A percentile compares a stretch with the other conserved stretches of the same genome.
These are phyloP conservation scores for Adrianichthys oophorus DNA, from an alignment of 2,797 vertebrate species.

Conservation along the genomic window DNA sequence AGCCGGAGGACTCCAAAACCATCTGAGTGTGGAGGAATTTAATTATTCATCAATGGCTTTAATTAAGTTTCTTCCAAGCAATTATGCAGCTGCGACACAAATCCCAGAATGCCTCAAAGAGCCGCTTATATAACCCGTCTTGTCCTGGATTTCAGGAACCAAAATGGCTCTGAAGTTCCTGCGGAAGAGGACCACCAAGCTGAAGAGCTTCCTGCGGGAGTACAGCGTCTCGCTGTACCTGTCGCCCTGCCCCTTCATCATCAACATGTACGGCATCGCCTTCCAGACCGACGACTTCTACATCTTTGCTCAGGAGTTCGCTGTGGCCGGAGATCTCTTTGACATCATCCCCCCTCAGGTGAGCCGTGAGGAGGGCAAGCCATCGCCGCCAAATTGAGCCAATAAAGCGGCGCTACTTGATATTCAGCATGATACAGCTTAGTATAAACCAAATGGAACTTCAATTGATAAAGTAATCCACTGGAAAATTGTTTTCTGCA, in stretches of 20 bases:
- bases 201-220: constrained; percentile 81
- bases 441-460: too few relatives aligned
- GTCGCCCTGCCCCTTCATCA: constrained; percentile 82
- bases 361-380: too few relatives aligned
- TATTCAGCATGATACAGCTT: too few relatives aligned
- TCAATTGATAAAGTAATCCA: too few relatives aligned
- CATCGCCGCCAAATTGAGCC: too few relatives aligned
- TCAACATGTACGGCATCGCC: constrained; percentile 83
- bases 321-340: constrained; percentile 80
- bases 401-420: too few relatives aligned
- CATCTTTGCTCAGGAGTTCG: constrained; percentile 83
- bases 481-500: too few relatives aligned
- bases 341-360: constrained; percentile 86
- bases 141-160: constrained; percentile 60
- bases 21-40: constrained; percentile 6
- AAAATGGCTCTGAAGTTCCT: constrained; percentile 85
- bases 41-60: constrained; percentile 50
- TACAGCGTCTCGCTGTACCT: constrained; percentile 82
- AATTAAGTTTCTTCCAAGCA: constrained; percentile 34
- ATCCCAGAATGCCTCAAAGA: constrained; percentile 14
- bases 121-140: constrained; percentile 19
- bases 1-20: too few relatives aligned
- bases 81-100: constrained; percentile 30
- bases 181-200: constrained; percentile 82
- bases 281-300: constrained; percentile 82